Conservation (phyloP, 1,140 invertebrate species). For the Acromyrmex charruanus region DNA sequence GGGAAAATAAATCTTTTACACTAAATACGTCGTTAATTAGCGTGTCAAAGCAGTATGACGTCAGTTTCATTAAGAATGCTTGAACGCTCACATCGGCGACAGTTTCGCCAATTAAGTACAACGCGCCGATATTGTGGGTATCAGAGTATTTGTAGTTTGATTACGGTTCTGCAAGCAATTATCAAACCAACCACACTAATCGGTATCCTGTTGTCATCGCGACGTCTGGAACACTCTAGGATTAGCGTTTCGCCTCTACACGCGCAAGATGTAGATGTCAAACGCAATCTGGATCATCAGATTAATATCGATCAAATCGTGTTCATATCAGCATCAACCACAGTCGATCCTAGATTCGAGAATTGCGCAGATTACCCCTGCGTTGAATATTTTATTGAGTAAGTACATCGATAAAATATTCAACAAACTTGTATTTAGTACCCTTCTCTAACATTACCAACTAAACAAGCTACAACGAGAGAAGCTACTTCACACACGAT, state of each 20-base stretch:
- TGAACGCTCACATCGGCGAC: conserved; percentile 3
- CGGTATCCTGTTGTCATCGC: conserved; percentile 67
- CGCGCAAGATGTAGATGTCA: conserved; percentile 31
- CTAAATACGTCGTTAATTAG: conserved; percentile 8
- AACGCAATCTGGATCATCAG: conserved; percentile 50
- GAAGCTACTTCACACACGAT: neutral
- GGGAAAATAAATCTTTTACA: neutral
- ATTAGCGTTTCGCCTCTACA: conserved; percentile 34
- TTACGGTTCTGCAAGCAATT: conserved; percentile 72
- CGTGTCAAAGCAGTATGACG: conserved; percentile 7
- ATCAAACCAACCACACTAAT: conserved; percentile 71
- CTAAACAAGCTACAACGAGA: neutral
- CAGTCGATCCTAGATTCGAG: neutral
- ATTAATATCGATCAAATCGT: conserved; percentile 44
- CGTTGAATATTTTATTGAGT: conserved; percentile 17
- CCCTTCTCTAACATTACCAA: conserved; percentile 4
- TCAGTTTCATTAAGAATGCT: conserved; percentile 46
- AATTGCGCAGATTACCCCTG: conserved; percentile 8
- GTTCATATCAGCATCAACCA: neutral
- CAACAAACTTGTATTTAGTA: conserved; percentile 7
- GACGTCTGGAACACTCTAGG: conserved; percentile 63
- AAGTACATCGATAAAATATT: conserved; percentile 26
- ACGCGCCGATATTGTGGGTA: conserved; percentile 24
- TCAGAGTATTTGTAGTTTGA: conserved; percentile 54
- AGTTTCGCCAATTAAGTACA: conserved; percentile 58